phyloP scores from a whole-genome alignment of 2,797 vertebrate species.

The Catamblyrhynchus diadema region DNA sequence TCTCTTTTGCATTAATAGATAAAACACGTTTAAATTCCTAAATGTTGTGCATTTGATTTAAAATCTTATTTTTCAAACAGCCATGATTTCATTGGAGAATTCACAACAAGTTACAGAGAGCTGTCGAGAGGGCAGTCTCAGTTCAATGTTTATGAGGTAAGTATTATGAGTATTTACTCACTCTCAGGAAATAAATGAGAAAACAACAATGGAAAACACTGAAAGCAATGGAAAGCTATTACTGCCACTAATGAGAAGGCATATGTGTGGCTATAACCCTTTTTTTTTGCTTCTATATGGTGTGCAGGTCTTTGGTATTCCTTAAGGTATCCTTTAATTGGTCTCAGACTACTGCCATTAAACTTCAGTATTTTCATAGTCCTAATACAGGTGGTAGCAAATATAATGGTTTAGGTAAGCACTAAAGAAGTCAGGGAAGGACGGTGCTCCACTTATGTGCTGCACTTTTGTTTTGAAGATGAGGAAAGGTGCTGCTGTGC shows the following conservation, averaged over 20 bases:
- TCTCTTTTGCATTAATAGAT: background rate
- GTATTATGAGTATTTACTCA: conserved; percentile 2
- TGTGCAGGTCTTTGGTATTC: background rate
- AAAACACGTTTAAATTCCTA: background rate
- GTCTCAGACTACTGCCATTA: background rate
- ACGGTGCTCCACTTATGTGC: background rate
- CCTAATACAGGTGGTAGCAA: background rate
- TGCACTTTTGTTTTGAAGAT: background rate
- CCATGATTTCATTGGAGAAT: conserved; percentile 97
- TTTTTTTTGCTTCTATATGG: background rate
- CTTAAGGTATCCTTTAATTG: background rate
- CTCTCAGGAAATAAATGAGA: background rate
- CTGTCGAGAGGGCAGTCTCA: conserved; percentile 94
- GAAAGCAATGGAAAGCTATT: background rate
- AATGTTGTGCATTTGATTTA: background rate
- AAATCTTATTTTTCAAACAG: conserved; percentile 67
- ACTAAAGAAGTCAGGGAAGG: background rate
- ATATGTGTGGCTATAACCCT: background rate
- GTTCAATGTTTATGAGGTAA: conserved; percentile 96
- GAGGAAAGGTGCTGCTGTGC: background rate
- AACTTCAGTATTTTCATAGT: background rate
- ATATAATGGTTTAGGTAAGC: background rate
- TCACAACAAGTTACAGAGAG: conserved; percentile 97
- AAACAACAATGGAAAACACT: background rate
- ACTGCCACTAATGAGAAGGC: background rate